phyloP scores from a whole-genome alignment of 2,888 invertebrate genomes.

The Caenorhabditis macrosperma region DNA sequence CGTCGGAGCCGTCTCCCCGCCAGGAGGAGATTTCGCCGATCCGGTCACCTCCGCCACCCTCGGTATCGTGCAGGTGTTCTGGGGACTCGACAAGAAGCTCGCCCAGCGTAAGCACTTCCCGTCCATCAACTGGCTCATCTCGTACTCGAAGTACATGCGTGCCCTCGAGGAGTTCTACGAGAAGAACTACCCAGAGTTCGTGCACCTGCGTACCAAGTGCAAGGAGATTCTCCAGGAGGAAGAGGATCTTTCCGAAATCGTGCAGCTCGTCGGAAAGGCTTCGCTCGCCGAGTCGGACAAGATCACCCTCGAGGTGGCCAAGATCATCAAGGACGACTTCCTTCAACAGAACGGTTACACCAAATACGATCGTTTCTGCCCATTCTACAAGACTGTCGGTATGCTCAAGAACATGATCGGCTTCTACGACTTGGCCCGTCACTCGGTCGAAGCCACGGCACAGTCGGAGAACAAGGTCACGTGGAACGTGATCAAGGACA shows the following conservation, averaged over 20 bases:
- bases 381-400: slow-evolving; percentile 99
- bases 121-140: slow-evolving; percentile 99
- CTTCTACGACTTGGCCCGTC: slow-evolving; percentile 98
- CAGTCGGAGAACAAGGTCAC: slow-evolving; percentile 95
- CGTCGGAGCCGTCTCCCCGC: slow-evolving; percentile 92
- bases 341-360: slow-evolving; percentile 96
- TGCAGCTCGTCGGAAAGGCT: slow-evolving; percentile 96
- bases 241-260: slow-evolving; percentile 99
- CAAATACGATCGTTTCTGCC: slow-evolving; percentile 88
- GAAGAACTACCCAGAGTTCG: slow-evolving; percentile 97
- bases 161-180: slow-evolving; percentile 99
- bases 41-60: slow-evolving; percentile 99
- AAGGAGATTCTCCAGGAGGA: slow-evolving; percentile 93
- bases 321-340: slow-evolving; percentile 95
- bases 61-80: slow-evolving; percentile 88
- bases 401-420: slow-evolving; percentile 98
- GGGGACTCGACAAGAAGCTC: slow-evolving; percentile 80
- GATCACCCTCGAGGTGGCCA: slow-evolving; percentile 93
- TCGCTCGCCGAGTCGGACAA: slow-evolving; percentile 96
- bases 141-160: slow-evolving; percentile 96
- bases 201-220: slow-evolving; percentile 92
- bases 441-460: slow-evolving; percentile 97
- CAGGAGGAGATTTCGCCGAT: slow-evolving; percentile 99
- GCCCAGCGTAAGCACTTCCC: slow-evolving; percentile 98
- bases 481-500: slow-evolving; percentile 91